Evolutionary conservation across 2,113 vertebrate genomes (phyloP), one percentile per base, ranked within the genome.

Genomic region (Vulpes lagopus): DNA sequence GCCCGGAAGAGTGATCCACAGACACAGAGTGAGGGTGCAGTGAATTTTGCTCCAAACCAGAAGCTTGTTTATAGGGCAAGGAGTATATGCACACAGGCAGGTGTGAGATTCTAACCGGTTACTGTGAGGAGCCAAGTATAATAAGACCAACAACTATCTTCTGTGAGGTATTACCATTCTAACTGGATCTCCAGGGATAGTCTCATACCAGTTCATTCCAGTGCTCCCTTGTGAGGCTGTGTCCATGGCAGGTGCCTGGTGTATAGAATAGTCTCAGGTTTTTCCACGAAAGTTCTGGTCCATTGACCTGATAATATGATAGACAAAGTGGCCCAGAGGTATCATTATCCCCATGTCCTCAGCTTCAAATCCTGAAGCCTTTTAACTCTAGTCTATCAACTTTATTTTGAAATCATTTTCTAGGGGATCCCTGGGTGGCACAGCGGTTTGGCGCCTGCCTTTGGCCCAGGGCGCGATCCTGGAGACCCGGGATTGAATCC

Each of bases 151-250:
- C 8, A 43, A 91, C 10, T 67, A 6, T 15, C 22, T 97, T 1
- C 74, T 51, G 43, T 80, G 78, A 89, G 86, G 78, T 16, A 51
- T 96, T 80, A 81, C 78, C 82, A 85, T 69, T 94, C 64, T 86
- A 91, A 85, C 57, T 76, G 32, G 22, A 53, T 94, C 97, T 59
- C 79, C 51, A 27, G 78, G 65, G 38, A 23, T 5, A 74, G 57
- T 89, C 60, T 95, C 15, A 51, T 32, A 80, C 17, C 27, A 51
- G 43, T 64, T 12, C 60, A 64, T 67, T 80, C 64, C 35, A 71
- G 84, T 49, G 19, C 20, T 96, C 62, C 86, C 65, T 80, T 60
- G 38, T 60, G 87, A 93, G 69, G 25, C 20, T 65, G 49, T 32
- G 17, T 30, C 35, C 35, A 65, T 62, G 82, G 78, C 71, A 95